Percentiles rank a stretch among this genome's conserved stretches.
phyloP scores from a whole-genome alignment of 1,140 invertebrate genomes.

The Hypsibius dujardini region DNA sequence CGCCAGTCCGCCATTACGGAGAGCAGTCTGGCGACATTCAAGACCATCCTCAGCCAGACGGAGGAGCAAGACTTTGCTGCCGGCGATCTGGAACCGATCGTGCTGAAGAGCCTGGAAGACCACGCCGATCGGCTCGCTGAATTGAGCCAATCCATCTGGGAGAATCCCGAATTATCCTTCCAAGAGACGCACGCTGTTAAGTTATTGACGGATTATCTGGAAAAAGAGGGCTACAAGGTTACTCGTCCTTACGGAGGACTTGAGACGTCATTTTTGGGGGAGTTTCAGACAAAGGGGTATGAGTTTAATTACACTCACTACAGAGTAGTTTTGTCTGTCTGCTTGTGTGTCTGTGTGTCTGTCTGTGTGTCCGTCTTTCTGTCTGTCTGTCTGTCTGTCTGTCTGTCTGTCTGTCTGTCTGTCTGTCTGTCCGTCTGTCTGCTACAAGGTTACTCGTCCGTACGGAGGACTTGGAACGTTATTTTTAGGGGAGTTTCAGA shows the following conservation, averaged over 20 bases:
- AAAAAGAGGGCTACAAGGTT: conserved; percentile 28
- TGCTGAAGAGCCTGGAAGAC: neutral
- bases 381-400: no score
- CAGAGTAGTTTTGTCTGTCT: no score
- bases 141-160: conserved; percentile 27
- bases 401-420: no score
- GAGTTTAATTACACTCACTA: no score
- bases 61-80: no score
- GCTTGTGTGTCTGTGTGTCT: no score
- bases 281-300: neutral
- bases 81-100: neutral
- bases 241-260: conserved; percentile 24
- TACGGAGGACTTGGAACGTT: conserved; percentile 20
- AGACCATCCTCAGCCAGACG: no score
- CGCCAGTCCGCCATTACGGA: no score
- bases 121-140: neutral
- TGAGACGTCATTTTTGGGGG: neutral
- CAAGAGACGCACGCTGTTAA: conserved; percentile 30
- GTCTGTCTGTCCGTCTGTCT: no score
- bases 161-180: conserved; percentile 29
- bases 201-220: conserved; percentile 27
- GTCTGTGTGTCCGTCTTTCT: no score
- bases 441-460: conserved; percentile 28
- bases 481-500: neutral
- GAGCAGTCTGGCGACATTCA: no score